Base-by-base conservation (phyloP, 2,888 invertebrate genomes). In the Isoperla grammatica region DNA sequence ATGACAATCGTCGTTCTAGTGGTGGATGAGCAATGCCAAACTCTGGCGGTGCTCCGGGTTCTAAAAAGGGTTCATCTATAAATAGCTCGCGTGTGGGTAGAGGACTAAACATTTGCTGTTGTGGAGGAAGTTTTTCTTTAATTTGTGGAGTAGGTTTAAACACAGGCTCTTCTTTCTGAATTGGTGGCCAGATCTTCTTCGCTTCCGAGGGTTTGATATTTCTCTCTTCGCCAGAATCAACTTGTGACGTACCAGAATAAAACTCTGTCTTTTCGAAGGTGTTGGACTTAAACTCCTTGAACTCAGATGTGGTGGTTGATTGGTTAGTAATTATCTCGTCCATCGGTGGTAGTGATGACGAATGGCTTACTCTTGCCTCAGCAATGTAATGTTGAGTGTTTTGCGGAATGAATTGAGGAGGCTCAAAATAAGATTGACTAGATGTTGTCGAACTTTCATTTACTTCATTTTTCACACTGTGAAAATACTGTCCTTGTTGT, bases 21-120 rank as follows among this genome's bases (percentile, higher is more conserved):
- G 71, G 67, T 8, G 81, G 78, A 23, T 81, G 79, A 1, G 82
- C 81, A 71, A 79, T 86, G 43, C 79, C 83, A 8, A 87, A 83
- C 73, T 85, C 84, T 13, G 86, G 85, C 2, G 85, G 83, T 11
- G 84, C 78, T 3, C 85, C 86, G 0, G 85, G 86, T 69, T 83
- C 79, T n/a, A 86, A 62, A 69, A 64, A 76, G 1, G 71, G 45
- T 13, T 61, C 60, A 13, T 59, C 43, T 55, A 65, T 60, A 13
- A 58, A 23, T 15, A 60, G 59, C 11, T 20, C 29, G 48, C 23
- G 46, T 11, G 57, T 22, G 2, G 62, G 59, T 15, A 60, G 62
- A 43, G 40, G 58, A 49, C 50, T 56, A 29, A 42, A 45, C 13
- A 43, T 5, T 22, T 49, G 12, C 13, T 61, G 56, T 53, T 49